Evolutionary conservation across 2,113 vertebrate genomes (phyloP).

Genomic region (Spermophilus dauricus): DNA sequence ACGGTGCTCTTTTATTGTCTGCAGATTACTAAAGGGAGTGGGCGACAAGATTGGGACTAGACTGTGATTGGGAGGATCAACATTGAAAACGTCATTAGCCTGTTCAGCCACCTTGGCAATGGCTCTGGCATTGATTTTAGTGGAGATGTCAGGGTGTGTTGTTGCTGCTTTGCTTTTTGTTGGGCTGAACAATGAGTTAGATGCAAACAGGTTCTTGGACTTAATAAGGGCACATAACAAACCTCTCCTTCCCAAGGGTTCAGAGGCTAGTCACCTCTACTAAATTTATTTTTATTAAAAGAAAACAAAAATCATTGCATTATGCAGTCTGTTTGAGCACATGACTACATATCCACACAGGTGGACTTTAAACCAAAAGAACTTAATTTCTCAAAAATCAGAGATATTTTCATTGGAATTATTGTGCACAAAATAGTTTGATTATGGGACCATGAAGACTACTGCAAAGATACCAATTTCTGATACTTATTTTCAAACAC

Average conservation of each 20-base stretch:
- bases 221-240: constrained; percentile 10
- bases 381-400: constrained; percentile 54
- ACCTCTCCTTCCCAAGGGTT: not conserved
- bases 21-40: constrained; percentile 39
- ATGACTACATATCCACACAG: not conserved
- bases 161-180: not conserved
- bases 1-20: not conserved
- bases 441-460: not conserved
- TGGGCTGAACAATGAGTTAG: not conserved
- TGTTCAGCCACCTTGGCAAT: constrained; percentile 26
- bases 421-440: constrained; percentile 24
- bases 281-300: constrained; percentile 9
- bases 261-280: not conserved
- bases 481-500: constrained; percentile 46
- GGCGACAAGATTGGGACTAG: constrained; percentile 15
- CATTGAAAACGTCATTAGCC: constrained; percentile 52
- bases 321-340: not conserved
- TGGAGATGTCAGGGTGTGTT: not conserved
- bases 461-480: not conserved
- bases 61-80: constrained; percentile 7
- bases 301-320: not conserved
- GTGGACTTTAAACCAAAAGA: not conserved
- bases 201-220: constrained; percentile 61
- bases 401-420: not conserved
- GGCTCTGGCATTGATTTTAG: not conserved